Base-by-base conservation (phyloP, 2,888 invertebrate species). In the Magallana nippona region DNA sequence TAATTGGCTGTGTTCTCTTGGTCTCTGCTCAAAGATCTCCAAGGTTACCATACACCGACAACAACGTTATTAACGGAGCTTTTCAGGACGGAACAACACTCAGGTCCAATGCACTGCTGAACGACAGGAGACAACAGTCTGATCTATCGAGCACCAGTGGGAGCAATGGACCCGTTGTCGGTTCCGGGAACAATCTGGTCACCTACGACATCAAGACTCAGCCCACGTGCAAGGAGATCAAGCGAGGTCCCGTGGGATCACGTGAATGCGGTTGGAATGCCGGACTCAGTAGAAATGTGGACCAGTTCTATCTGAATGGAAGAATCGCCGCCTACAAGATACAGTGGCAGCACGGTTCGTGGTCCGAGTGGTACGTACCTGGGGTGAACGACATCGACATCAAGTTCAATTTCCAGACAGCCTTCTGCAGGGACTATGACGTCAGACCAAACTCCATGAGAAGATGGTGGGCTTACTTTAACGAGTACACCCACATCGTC, bases 241-340 rank as follows among this genome's bases (percentile, higher is more conserved):
- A 44, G 44, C 44, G 44, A 44, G 44, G 0, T 44, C 44, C 44
- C 8, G 44, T 44, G 27, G 17, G 19, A 27, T 60, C 60, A 8
- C 11, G 57, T 0, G 83, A 86, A 44, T 86, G 86, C 62, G 57
- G 84, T 15, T 86, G 86, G 86, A 55, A 81, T n/a, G 86, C 84
- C 0, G 86, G 86, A 15, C 63, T 86, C 15, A 60, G 80, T 58
- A 27, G 55, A 19, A 83, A 79, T 60, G 83, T 71, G 1, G 85
- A 85, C 32, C 81, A 83, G 32, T 19, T 79, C 22, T 77, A 81
- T 56, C 55, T 71, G 10, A 17, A 77, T 1, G 85, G 86, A 19
- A 80, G 60, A 19, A 83, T 86, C n/a, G 55, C 63, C 32, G 86
- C 86, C 10, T 85, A 86, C 82, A 85, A 78, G 60, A 82, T 86